These are phyloP conservation scores for Rambutsinella grinnellia DNA, from an alignment of 2,888 invertebrate genomes.

Conservation along the genomic window DNA sequence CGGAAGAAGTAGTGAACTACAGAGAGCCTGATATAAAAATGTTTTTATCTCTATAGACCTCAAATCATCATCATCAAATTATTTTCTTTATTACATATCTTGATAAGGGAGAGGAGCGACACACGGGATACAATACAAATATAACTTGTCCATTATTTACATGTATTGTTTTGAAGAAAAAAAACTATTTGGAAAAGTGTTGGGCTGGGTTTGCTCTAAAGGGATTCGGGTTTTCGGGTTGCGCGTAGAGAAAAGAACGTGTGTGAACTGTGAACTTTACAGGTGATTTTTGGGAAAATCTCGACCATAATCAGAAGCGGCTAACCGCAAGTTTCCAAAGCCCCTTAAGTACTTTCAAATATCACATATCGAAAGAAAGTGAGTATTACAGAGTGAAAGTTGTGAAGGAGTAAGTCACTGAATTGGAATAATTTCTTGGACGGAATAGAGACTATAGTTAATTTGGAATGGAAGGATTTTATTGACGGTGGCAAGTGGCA, in stretches of 20 bases:
- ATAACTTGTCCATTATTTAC: neutral
- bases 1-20: too few relatives aligned
- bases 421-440: too few relatives aligned
- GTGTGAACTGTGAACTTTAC: neutral
- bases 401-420: too few relatives aligned
- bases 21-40: too few relatives aligned
- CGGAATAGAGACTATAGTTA: too few relatives aligned
- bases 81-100: neutral
- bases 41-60: neutral
- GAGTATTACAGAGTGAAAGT: too few relatives aligned
- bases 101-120: neutral
- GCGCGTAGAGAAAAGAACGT: neutral
- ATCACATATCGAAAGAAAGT: too few relatives aligned
- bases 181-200: neutral
- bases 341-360: too few relatives aligned
- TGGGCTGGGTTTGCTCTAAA: neutral
- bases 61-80: neutral
- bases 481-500: neutral
- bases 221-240: too few relatives aligned
- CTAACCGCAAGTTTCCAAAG: too few relatives aligned
- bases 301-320: too few relatives aligned
- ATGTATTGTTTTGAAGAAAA: neutral
- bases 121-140: neutral
- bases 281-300: neutral
- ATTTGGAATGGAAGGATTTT: too few relatives aligned